Percentiles rank a stretch among this genome's conserved stretches.
Evolutionary conservation across 2,888 invertebrate species (phyloP).

Genomic region (Lymantria monacha): DNA sequence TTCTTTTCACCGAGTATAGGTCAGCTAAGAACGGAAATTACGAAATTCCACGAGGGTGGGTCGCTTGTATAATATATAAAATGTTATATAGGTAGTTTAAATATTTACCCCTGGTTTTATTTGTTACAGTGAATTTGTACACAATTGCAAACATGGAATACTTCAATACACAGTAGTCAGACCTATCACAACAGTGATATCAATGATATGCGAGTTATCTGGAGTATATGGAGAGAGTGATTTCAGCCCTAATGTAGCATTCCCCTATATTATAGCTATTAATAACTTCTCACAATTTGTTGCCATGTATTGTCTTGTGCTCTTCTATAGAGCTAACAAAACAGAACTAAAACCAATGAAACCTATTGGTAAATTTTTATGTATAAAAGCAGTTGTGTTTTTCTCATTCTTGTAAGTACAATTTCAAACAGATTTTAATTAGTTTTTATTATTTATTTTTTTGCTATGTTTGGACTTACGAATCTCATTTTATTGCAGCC

Average conservation of each 20-base stretch:
- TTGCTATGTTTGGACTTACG: not conserved
- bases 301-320: constrained; percentile 97
- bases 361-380: constrained; percentile 96
- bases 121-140: constrained; percentile 90
- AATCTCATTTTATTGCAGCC: constrained; percentile 80
- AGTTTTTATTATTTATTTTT: not conserved
- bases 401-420: constrained; percentile 97
- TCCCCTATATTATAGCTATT: constrained; percentile 92
- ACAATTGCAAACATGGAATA: constrained; percentile 98
- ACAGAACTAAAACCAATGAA: constrained; percentile 95
- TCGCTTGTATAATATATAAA: too few species aligned
- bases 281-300: constrained; percentile 97
- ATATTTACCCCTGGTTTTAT: not conserved
- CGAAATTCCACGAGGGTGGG: too few species aligned
- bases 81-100: too few species aligned
- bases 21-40: too few species aligned
- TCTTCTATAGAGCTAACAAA: constrained; percentile 95
- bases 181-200: constrained; percentile 93
- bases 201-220: constrained; percentile 92
- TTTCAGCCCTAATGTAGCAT: constrained; percentile 92
- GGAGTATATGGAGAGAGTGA: constrained; percentile 96
- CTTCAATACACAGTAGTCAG: constrained; percentile 96
- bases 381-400: constrained; percentile 98
- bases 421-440: not conserved
- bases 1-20: too few species aligned